Evolutionary conservation across 2,113 vertebrate species (phyloP), one percentile per base, ranked within the genome.

Genomic region (Pygoscelis adeliae): DNA sequence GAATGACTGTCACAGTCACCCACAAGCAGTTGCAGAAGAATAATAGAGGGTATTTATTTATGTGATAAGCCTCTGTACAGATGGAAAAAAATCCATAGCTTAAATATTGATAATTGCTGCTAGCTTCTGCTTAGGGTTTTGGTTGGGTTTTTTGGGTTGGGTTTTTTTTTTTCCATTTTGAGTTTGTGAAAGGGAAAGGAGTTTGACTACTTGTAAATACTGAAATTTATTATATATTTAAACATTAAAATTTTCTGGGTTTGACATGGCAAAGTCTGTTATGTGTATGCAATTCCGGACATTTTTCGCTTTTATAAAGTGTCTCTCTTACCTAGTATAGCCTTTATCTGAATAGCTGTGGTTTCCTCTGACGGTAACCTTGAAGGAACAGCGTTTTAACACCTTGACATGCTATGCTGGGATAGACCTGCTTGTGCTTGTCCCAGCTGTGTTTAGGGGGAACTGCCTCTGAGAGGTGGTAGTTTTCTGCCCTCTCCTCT

Each of bases 1-100:
- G 95, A 98, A 98, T 98, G 96, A 97, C 91, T 98, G 92, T 98
- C 96, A 96, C 93, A 97, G 96, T 98, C 92, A 97, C 89, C 94
- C 87, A 97, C 17, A 88, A 98, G 91, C 94, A 97, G 96, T 97
- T 98, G 93, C 93, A 89, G 96, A 95, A 96, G 96, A 97, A 96
- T 97, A 98, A 97, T 98, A 96, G 97, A 93, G 93, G 87, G 91
- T 89, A 92, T 97, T 97, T 98, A 97, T 97, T 97, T 98, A 89
- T 94, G 95, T 84, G 82, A 93, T 97, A 95, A 97, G 90, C 93
- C 92, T 93, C 83, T 62, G 52, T 96, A 92, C 91, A 96, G 93
- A 97, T 95, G 93, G 97, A 91, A 97, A 93, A 93, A 98, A 97
- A 93, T 97, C 93, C 93, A 87, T 88, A 94, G 69, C 94, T 97